phyloP scores from a whole-genome alignment of 2,888 invertebrate species.

The Chrysolina haemoptera region DNA sequence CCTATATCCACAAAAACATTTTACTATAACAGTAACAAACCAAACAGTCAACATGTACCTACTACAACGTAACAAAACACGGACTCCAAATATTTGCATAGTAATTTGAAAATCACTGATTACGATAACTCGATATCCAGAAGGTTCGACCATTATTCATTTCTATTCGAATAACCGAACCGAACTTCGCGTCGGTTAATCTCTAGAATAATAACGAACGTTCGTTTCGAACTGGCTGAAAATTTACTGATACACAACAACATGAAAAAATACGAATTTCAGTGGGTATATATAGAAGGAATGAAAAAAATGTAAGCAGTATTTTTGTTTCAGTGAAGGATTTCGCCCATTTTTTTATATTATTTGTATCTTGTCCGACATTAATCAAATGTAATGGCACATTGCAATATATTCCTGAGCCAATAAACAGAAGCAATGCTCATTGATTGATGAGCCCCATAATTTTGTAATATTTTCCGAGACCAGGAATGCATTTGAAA shows the following conservation, averaged over 20 bases:
- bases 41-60: not conserved
- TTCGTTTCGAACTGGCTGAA: not conserved
- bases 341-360: not conserved
- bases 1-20: not conserved
- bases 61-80: not conserved
- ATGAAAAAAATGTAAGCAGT: not conserved
- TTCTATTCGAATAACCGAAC: constrained; percentile 5
- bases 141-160: constrained; percentile 17
- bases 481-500: not conserved
- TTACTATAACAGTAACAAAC: not conserved
- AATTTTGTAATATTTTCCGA: not conserved
- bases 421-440: not conserved
- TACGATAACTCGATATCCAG: constrained; percentile 1
- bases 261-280: not conserved
- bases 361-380: not conserved
- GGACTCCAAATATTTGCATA: constrained; percentile 20
- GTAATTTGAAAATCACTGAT: constrained; percentile 14
- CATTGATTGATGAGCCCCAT: not conserved
- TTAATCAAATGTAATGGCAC: not conserved
- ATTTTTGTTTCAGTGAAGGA: not conserved
- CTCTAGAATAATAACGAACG: constrained; percentile 12
- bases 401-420: not conserved
- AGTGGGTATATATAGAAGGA: not conserved
- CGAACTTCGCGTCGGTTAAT: not conserved
- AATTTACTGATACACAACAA: not conserved